Percentiles rank a stretch among this genome's conserved stretches.
These are phyloP conservation scores for Pelmatolapia mariae DNA, from an alignment of 2,113 vertebrate species.

Conservation along the genomic window DNA sequence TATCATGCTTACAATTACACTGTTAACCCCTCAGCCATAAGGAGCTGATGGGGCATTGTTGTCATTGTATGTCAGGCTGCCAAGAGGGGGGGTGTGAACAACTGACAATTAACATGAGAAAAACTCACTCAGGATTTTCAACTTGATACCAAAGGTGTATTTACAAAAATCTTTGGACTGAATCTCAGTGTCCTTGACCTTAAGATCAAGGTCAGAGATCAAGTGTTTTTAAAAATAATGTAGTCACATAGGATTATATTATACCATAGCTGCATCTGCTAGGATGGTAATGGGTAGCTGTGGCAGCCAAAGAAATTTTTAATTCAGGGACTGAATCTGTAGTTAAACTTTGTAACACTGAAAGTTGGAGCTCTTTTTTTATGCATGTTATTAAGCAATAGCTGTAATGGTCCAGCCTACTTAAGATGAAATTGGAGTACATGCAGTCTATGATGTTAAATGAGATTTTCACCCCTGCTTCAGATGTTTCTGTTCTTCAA, in stretches of 20 bases:
- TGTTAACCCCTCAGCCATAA: neutral
- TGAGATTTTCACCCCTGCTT: neutral
- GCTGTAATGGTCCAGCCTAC: neutral
- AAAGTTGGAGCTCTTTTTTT: neutral
- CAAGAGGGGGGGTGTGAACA: neutral
- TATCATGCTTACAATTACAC: neutral
- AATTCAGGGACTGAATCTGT: neutral
- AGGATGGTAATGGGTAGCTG: neutral
- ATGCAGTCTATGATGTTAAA: neutral
- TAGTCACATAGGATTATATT: neutral
- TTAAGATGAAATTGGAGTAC: neutral
- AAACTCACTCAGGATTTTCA: neutral
- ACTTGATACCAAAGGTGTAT: neutral
- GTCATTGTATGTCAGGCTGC: neutral
- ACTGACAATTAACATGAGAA: neutral
- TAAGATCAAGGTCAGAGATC: neutral
- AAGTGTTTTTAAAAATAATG: neutral
- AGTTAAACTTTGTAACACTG: neutral
- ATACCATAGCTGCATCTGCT: neutral
- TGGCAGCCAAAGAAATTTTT: neutral
- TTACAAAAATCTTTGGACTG: neutral
- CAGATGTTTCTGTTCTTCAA: neutral
- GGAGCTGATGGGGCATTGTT: neutral
- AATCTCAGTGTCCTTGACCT: neutral
- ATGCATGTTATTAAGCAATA: neutral